Conservation (phyloP, 2,797 vertebrate species). For the Hybognathus amarus region DNA sequence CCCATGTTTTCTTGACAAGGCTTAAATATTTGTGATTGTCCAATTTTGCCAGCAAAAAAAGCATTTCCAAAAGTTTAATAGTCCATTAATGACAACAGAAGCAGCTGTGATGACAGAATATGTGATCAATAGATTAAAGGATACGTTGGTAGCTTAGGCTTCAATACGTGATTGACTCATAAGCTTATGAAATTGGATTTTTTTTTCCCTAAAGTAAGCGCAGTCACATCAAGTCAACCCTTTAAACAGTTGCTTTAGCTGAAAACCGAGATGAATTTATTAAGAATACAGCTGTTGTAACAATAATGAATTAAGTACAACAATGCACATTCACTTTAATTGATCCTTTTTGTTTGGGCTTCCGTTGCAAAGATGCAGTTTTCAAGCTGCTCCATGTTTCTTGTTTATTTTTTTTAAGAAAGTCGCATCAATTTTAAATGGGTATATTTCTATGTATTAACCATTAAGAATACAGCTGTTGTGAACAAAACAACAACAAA, state of each 20-base stretch:
- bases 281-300: neutral
- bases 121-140: constrained; percentile 20
- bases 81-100: neutral
- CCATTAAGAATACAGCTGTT: too few species aligned
- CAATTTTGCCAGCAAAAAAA: neutral
- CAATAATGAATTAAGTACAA: neutral
- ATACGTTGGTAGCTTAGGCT: constrained; percentile 7
- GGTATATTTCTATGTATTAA: too few species aligned
- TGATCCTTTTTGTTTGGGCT: neutral
- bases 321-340: neutral
- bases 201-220: neutral
- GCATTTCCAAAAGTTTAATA: neutral
- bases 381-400: neutral
- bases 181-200: neutral
- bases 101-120: neutral
- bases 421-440: neutral
- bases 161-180: neutral
- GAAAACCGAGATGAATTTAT: neutral
- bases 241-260: neutral
- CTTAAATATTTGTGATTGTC: neutral
- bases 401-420: neutral
- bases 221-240: neutral
- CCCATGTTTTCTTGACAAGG: neutral
- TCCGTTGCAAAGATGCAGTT: neutral
- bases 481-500: too few species aligned